Percentiles rank a stretch among this genome's conserved stretches.
phyloP scores from a whole-genome alignment of 2,113 vertebrate genomes.

The Istiophorus platypterus region DNA sequence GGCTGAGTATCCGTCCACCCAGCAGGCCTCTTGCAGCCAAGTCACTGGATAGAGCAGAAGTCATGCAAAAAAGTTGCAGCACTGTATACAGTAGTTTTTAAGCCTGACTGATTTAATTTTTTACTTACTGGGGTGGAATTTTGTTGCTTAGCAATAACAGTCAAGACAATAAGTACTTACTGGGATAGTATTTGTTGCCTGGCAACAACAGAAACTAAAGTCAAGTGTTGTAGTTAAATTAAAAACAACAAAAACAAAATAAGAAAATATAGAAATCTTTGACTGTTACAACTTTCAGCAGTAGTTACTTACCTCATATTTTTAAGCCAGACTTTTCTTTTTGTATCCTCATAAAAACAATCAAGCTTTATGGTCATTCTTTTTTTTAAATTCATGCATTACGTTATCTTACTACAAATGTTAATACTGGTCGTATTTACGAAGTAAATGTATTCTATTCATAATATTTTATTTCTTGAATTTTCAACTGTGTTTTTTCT shows the following conservation, averaged over 20 bases:
- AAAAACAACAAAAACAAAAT: background rate
- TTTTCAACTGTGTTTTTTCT: no score
- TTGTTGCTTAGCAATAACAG: slow-evolving; percentile 56
- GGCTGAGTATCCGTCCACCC: slow-evolving; percentile 26
- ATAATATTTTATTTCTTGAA: background rate
- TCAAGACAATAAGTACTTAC: slow-evolving; percentile 7
- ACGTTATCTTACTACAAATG: background rate
- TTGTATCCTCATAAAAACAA: background rate
- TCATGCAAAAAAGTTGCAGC: slow-evolving; percentile 38
- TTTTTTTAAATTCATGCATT: background rate
- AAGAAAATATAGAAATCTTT: background rate
- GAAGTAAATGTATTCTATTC: background rate
- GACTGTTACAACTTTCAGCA: background rate
- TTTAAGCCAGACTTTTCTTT: background rate
- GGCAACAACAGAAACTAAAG: slow-evolving; percentile 47
- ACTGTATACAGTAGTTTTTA: slow-evolving; percentile 27
- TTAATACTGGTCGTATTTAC: background rate
- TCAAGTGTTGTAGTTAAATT: slow-evolving; percentile 2
- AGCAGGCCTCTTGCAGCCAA: slow-evolving; percentile 38
- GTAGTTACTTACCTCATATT: background rate
- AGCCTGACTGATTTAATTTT: slow-evolving; percentile 29
- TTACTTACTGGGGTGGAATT: slow-evolving; percentile 36
- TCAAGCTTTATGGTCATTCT: background rate
- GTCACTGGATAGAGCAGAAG: slow-evolving; percentile 29
- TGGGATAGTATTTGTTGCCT: slow-evolving; percentile 49